Conservation (phyloP, 2,797 vertebrate genomes). For the Denticeps clupeoides region DNA sequence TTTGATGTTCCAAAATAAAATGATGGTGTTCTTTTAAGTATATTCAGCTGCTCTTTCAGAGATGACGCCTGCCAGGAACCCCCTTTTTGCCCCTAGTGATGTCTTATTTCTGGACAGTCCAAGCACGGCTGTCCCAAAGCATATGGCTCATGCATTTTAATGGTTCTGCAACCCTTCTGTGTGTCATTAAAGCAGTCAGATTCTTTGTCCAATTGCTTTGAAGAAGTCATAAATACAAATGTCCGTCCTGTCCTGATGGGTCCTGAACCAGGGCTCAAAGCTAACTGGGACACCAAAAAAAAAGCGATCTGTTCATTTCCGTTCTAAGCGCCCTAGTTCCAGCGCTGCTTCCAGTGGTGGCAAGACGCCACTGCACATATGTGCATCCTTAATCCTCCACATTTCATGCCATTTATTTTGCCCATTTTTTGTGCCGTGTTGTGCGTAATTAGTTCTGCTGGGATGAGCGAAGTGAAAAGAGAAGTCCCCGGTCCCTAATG, state of each 20-base stretch:
- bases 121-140: constrained; percentile 8
- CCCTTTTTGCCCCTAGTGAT: constrained; percentile 16
- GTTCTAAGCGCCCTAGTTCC: too few relatives aligned
- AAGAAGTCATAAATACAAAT: too few relatives aligned
- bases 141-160: constrained; percentile 28
- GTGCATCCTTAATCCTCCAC: constrained; percentile 22
- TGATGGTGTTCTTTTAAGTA: too few relatives aligned
- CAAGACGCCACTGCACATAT: too few relatives aligned
- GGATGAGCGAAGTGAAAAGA: constrained; percentile 4
- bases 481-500: constrained; percentile 4
- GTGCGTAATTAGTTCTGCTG: constrained; percentile 24
- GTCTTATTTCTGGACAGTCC: constrained; percentile 17
- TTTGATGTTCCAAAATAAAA: too few relatives aligned
- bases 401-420: constrained; percentile 21
- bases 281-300: too few relatives aligned
- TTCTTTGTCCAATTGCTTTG: too few relatives aligned
- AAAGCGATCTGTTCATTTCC: too few relatives aligned
- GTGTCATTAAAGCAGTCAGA: neutral
- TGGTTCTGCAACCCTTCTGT: neutral
- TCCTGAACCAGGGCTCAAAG: too few relatives aligned
- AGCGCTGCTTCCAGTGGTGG: too few relatives aligned
- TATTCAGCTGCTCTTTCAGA: too few relatives aligned
- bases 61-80: constrained; percentile 1
- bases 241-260: neutral
- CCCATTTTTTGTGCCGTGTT: constrained; percentile 22